phyloP scores from a whole-genome alignment of 2,797 vertebrate genomes.

The Lepilemur septentrionalis region DNA sequence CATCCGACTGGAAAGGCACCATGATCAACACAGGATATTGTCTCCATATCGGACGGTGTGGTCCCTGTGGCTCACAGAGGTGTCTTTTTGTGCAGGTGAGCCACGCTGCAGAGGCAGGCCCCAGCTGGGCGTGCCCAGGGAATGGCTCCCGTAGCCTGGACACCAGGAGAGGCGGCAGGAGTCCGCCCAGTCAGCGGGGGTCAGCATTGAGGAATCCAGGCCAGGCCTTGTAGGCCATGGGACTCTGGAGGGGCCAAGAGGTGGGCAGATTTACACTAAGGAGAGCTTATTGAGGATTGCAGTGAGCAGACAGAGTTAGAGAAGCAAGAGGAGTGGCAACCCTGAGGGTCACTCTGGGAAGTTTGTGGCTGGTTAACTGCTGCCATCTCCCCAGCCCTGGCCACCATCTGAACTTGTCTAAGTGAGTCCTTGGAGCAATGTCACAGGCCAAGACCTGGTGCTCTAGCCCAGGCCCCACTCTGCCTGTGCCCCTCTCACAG shows the following conservation, averaged over 20 bases:
- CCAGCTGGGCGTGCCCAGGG: fast-evolving
- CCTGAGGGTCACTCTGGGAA: no score
- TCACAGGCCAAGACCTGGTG: neutral
- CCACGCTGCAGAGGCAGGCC: fast-evolving
- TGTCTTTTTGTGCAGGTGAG: neutral
- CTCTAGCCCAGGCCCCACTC: neutral
- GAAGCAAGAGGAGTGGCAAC: neutral
- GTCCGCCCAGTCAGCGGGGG: neutral
- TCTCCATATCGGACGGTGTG: neutral
- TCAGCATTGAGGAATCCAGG: neutral
- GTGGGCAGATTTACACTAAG: neutral
- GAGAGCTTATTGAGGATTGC: neutral
- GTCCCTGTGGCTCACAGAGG: neutral
- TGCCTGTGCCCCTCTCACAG: neutral
- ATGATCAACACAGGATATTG: fast-evolving
- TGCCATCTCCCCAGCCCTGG: neutral
- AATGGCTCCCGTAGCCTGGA: no score
- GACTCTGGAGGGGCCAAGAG: neutral
- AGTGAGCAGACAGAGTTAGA: neutral
- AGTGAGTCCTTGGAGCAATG: neutral
- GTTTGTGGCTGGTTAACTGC: fast-evolving
- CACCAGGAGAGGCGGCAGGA: fast-evolving
- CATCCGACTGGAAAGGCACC: fast-evolving
- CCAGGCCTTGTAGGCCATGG: neutral
- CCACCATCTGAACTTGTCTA: neutral